Evolutionary conservation across 2,797 vertebrate species (phyloP), one percentile per base, ranked within the genome.

Genomic region (Clarias fuscus): DNA sequence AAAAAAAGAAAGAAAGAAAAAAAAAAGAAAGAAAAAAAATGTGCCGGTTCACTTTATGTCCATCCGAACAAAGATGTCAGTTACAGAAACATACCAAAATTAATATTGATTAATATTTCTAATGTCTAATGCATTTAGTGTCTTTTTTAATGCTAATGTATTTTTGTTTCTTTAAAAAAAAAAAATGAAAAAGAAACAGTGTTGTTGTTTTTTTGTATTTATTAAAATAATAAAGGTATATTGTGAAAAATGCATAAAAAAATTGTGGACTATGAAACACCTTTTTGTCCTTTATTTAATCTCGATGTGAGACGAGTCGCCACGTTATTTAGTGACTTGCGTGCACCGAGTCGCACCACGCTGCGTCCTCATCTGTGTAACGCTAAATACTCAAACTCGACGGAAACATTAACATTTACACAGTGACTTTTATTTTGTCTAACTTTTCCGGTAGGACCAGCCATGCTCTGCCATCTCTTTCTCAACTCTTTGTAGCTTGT

Each of bases 171-270:
- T 83, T 88, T 88, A 85, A 37, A 72, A 90, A 37, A 72, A 90
- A 94, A 95, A 91, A 65, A 68, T 67, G 6, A 1, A 82, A 67
- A 82, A 53, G 33, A n/a, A 82, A 82, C 61, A 33, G 93, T 95
- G 94, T 95, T 93, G 94, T 95, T 96, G 92, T 93, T 93, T 77
- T 77, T 93, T 96, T 96, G 95, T 96, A 96, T 96, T 96, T 96
- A 96, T 96, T 96, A 94, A 96, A 94, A 95, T 96, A 95, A 96
- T 95, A 96, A 96, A 92, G 91, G 94, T 96, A 96, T 96, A 96
- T 96, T 95, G 95, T 96, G 95, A 95, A 96, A 96, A 95, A 95
- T 96, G 94, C 94, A 96, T 95, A 94, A 93, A 94, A 33, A 94
- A 92, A 91, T 93, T 83, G 93, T 95, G 93, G 92, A 91, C 93